These are phyloP conservation scores for Graptemys geographica DNA, from an alignment of 2,797 vertebrate species.

Conservation along the genomic window DNA sequence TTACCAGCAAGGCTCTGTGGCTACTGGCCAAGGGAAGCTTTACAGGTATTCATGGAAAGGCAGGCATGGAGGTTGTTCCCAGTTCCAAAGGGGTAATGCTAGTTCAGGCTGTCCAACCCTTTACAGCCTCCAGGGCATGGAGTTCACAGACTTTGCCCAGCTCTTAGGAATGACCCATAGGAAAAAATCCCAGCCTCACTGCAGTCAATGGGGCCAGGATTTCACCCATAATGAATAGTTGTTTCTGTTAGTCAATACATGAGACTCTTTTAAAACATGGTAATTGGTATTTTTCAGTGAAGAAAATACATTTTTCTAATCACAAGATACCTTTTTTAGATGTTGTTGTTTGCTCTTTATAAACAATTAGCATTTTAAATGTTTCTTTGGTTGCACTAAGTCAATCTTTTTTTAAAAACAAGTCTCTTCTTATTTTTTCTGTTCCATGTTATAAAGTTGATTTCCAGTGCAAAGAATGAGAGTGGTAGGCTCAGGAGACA, in stretches of 20 bases:
- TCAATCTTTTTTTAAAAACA: neutral
- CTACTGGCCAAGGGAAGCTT: neutral
- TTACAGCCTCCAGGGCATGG: neutral
- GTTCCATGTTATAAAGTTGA: neutral
- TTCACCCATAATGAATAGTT: neutral
- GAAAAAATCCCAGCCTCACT: neutral
- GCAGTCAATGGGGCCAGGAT: neutral
- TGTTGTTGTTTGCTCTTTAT: neutral
- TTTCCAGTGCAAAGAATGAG: neutral
- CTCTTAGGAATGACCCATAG: neutral
- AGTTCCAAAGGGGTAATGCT: neutral
- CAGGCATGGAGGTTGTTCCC: neutral
- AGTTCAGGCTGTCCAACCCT: neutral
- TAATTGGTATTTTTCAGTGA: neutral
- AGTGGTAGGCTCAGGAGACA: neutral
- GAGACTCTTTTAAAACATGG: neutral
- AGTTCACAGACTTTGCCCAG: neutral
- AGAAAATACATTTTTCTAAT: neutral
- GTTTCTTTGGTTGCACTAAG: fast-evolving
- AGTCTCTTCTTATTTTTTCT: neutral
- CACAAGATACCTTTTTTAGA: neutral
- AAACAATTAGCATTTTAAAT: neutral
- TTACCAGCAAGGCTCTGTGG: fast-evolving
- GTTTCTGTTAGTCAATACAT: neutral
- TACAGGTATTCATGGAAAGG: fast-evolving